Base-by-base conservation (phyloP, 1,140 invertebrate genomes). In the Pseudomyrmex concolor region DNA sequence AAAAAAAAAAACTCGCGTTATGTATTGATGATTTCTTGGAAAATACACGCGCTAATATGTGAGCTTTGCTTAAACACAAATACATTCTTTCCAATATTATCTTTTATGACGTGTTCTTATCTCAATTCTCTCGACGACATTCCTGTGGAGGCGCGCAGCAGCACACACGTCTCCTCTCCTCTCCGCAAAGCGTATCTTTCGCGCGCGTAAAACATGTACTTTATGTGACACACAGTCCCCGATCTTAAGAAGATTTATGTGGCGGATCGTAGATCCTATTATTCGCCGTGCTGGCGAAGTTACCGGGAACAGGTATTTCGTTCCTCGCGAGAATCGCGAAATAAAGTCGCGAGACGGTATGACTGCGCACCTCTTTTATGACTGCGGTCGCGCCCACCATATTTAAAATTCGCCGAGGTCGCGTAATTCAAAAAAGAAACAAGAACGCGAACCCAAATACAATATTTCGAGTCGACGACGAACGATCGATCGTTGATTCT, bases 171-270 rank as follows among this genome's bases (percentile, higher is more conserved):
- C 43, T 59, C 34, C 45, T 70, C 9, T n/a, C 34, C 34, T 34
- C 12, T 34, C 12, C n/a, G 66, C 45, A 43, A 17, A 59, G 19
- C 76, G 43, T 70, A 80, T 70, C 54, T 70, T 78, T 50, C 10
- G 48, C 19, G 76, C 76, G 66, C 66, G 76, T 80, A 80, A 80
- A 80, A 80, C 76, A 59, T 80, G 66, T 80, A 80, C 76, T 80
- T 80, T 80, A 80, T 80, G 76, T 80, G 76, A 80, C 76, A 70
- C 51, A 70, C 43, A 80, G 76, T 70, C 54, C 76, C 76, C 76
- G 76, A 80, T 80, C 76, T 80, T 70, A 80, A 80, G 76, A 80
- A 80, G 76, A 80, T 80, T 80, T 80, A 80, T 70, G 51, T 70
- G 66, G 76, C 66, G 76, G 76, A 80, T 80, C 66, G 76, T 80